These are phyloP conservation scores for Sesamia inferens DNA, from an alignment of 2,888 invertebrate species.

Conservation along the genomic window DNA sequence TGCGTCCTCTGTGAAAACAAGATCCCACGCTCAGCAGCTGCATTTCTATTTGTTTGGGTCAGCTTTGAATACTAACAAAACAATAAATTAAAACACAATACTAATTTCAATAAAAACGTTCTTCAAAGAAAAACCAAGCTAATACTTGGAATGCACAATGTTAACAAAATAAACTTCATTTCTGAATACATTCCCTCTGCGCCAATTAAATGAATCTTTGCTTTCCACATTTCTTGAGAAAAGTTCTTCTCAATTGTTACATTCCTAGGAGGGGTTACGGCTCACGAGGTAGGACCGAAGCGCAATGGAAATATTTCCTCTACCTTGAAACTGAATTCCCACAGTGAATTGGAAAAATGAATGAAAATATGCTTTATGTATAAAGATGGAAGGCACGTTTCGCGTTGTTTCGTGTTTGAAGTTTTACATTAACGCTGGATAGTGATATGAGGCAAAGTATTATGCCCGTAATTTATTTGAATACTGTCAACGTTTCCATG, in stretches of 20 bases:
- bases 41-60: neutral
- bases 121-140: conserved; percentile 8
- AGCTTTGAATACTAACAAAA: neutral
- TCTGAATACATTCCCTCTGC: conserved; percentile 39
- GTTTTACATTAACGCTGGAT: conserved; percentile 21
- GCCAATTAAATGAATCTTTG: conserved; percentile 61
- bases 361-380: conserved; percentile 56
- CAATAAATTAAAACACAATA: conserved; percentile 7
- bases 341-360: conserved; percentile 11
- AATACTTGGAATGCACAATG: conserved; percentile 39
- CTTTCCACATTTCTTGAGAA: conserved; percentile 53
- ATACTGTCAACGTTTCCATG: conserved; percentile 2
- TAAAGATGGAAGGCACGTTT: conserved; percentile 35
- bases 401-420: conserved; percentile 21
- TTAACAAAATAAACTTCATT: conserved; percentile 45
- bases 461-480: neutral
- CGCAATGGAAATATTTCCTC: conserved; percentile 61
- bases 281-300: conserved; percentile 42
- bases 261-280: conserved; percentile 46
- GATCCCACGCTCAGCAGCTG: neutral
- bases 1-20: too few relatives aligned
- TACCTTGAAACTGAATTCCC: conserved; percentile 45
- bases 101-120: conserved; percentile 15
- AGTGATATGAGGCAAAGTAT: conserved; percentile 11
- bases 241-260: conserved; percentile 61